Percentiles rank a stretch among this genome's conserved stretches.
Evolutionary conservation across 1,140 invertebrate species (phyloP).

Genomic region (Lamellibrachia luymesi): DNA sequence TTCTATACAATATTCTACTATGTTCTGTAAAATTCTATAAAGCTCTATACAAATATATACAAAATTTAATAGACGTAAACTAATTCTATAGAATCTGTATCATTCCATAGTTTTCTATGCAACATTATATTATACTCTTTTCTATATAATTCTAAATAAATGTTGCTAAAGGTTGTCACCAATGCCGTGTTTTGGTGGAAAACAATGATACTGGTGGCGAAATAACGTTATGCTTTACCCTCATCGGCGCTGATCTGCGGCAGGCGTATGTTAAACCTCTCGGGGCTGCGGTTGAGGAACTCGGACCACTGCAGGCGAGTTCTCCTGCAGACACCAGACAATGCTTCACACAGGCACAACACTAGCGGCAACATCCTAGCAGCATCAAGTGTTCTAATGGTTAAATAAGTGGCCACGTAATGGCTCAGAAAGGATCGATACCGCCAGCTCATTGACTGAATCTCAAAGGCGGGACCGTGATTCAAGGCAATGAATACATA

Average conservation of each 20-base stretch:
- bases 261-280: slow-evolving; percentile 46
- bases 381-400: neutral
- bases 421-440: neutral
- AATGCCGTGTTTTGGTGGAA: neutral
- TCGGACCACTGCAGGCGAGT: slow-evolving; percentile 46
- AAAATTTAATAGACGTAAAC: no score
- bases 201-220: neutral
- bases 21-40: no score
- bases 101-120: no score
- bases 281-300: slow-evolving; percentile 47
- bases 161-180: neutral
- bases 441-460: neutral
- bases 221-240: slow-evolving; percentile 16
- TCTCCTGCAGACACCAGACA: neutral
- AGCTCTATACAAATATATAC: no score
- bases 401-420: neutral
- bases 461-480: neutral
- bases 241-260: slow-evolving; percentile 41
- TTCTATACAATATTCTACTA: no score
- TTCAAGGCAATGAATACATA: neutral
- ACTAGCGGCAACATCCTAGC: neutral
- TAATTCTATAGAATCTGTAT: no score
- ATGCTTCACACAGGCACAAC: neutral
- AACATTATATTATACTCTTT: no score
- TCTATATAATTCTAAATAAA: no score